phyloP scores from a whole-genome alignment of 1,140 invertebrate species.

The Chironomus tepperi region DNA sequence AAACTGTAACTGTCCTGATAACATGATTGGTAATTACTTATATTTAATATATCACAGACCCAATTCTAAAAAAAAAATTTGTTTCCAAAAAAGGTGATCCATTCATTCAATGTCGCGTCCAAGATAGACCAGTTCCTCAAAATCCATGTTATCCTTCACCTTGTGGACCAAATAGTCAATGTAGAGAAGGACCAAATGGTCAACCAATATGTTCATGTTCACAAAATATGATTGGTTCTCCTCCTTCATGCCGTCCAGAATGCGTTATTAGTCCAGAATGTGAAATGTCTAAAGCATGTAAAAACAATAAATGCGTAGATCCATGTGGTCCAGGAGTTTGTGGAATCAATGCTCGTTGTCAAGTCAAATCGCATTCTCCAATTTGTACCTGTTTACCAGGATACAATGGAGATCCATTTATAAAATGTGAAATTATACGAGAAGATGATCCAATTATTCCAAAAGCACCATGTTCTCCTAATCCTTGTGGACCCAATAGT shows the following conservation, averaged over 20 bases:
- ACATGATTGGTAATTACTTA: constrained; percentile 49
- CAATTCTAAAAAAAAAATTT: no score
- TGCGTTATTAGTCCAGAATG: constrained; percentile 66
- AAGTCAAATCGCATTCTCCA: constrained; percentile 62
- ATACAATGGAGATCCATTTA: constrained; percentile 67
- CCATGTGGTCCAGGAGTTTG: constrained; percentile 62
- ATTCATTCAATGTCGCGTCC: constrained; percentile 62
- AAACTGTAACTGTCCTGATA: constrained; percentile 61
- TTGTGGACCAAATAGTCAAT: constrained; percentile 73
- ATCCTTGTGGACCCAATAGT: constrained; percentile 68
- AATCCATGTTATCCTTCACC: constrained; percentile 63
- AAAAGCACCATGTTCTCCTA: constrained; percentile 53
- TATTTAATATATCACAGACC: no score
- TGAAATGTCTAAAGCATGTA: constrained; percentile 57
- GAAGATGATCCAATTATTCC: constrained; percentile 30
- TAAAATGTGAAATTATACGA: constrained; percentile 50
- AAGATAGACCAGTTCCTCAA: constrained; percentile 42
- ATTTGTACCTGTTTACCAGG: constrained; percentile 63
- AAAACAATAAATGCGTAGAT: constrained; percentile 62
- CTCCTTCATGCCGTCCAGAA: constrained; percentile 65
- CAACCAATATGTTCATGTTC: constrained; percentile 69
- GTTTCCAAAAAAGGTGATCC: constrained; percentile 45
- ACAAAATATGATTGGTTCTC: constrained; percentile 61
- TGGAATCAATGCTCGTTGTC: constrained; percentile 62
- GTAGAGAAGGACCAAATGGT: constrained; percentile 54